phyloP scores from a whole-genome alignment of 2,888 invertebrate genomes.

The Nomada ferruginata region DNA sequence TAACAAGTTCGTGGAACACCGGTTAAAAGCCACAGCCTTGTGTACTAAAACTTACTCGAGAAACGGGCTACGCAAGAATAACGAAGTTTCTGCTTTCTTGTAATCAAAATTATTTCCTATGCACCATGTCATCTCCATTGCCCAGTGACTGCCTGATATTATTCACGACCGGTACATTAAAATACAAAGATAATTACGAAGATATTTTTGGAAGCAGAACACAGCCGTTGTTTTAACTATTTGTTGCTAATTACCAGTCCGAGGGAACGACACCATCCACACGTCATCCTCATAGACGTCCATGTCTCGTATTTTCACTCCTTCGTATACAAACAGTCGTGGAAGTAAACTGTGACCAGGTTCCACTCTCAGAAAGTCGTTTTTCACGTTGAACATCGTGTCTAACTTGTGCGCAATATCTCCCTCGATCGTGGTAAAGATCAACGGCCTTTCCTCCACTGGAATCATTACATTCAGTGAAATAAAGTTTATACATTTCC shows the following conservation, averaged over 20 bases:
- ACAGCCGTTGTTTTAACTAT: no score
- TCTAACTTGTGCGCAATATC: conserved; percentile 87
- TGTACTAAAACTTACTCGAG: conserved; percentile 75
- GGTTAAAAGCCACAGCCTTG: no score
- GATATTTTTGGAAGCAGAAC: no score
- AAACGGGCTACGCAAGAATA: conserved; percentile 86
- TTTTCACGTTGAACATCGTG: conserved; percentile 88
- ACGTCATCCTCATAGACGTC: conserved; percentile 91
- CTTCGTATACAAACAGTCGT: conserved; percentile 88
- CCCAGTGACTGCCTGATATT: conserved; percentile 93
- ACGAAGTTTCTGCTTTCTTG: conserved; percentile 87
- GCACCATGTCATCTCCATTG: conserved; percentile 97
- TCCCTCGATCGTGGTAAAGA: conserved; percentile 87
- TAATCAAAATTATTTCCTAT: conserved; percentile 92
- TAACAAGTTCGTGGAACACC: no score
- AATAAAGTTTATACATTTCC: neutral
- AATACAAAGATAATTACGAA: neutral
- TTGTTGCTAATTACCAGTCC: conserved; percentile 88
- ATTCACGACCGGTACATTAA: neutral
- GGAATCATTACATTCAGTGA: neutral
- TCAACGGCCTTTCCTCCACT: conserved; percentile 75
- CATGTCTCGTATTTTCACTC: conserved; percentile 89
- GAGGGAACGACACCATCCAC: conserved; percentile 94
- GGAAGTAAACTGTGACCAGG: conserved; percentile 90
- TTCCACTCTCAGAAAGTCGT: conserved; percentile 90